Evolutionary conservation across 2,113 vertebrate species (phyloP), one percentile per base, ranked within the genome.

Genomic region (Nicator chloris): DNA sequence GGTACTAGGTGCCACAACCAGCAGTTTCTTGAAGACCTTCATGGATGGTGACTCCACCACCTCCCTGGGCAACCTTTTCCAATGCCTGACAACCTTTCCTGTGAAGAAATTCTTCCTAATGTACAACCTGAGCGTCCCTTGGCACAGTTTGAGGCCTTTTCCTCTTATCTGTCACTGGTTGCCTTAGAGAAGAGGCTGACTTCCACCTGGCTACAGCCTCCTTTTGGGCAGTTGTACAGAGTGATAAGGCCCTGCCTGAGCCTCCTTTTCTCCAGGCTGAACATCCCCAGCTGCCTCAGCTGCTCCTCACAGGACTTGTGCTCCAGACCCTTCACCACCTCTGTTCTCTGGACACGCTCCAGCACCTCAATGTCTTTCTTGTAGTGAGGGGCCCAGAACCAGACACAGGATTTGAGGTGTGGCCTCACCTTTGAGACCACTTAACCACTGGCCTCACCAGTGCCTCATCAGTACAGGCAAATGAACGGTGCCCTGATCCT

Each of bases 331-430:
- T 51, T 75, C 20, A 35, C 14, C 47, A 75, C 24, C 39, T 75
- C 24, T 0, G 0, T 53, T 75, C 45, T 40, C 16, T 40, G 61
- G 13, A 40, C 13, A 8, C 1, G 4, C 16, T 66, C 7, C 69
- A 51, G 68, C 28, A 7, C 16, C 11, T n/a, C 33, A 45, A 21
- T 59, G 15, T 51, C 11, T 24, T 39, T 59, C 19, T 60, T 45
- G 23, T 31, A n/a, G 13, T 53, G 45, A 40, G 45, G 1, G 11
- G 6, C 39, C 28, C 39, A 40, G 47, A 75, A 13, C n/a, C 4
- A 2, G 56, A 11, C 40, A 12, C 13, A 47, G 40, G 24, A 63
- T 70, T 20, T 13, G 15, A 70, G 35, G 15, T 70, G 9, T 53
- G 47, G 12, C 23, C 47, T n/a, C 13, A 26, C 31, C 31, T 72